Conservation (phyloP, 2,797 vertebrate genomes). For the Octomys mimax region DNA sequence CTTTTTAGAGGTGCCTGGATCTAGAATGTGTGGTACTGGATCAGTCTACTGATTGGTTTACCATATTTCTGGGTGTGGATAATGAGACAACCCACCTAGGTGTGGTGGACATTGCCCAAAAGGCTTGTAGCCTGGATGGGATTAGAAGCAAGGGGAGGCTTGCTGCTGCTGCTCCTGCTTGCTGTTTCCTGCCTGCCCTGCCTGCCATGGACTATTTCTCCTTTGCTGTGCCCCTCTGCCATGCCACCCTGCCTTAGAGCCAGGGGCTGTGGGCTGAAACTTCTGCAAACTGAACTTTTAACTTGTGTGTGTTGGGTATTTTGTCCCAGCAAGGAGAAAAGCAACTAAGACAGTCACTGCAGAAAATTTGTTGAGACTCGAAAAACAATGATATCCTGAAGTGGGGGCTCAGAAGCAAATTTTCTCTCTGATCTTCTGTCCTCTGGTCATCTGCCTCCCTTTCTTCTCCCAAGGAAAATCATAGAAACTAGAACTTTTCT, state of each 20-base stretch:
- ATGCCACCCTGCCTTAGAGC: not conserved
- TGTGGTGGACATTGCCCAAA: not conserved
- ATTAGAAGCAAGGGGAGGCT: not conserved
- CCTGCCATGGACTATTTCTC: not conserved
- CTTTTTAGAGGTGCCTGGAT: not conserved
- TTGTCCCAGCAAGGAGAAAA: not conserved
- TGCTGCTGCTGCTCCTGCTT: not conserved
- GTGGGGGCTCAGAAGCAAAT: not conserved
- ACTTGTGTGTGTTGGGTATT: not conserved
- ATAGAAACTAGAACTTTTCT: not conserved
- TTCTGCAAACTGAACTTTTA: not conserved
- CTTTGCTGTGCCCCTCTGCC: not conserved
- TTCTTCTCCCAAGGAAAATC: not conserved
- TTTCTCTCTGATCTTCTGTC: not conserved
- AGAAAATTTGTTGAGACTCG: not conserved
- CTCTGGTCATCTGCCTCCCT: not conserved
- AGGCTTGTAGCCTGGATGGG: not conserved
- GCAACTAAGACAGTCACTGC: not conserved
- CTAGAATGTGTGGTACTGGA: not conserved
- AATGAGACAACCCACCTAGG: not conserved
- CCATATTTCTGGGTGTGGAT: not conserved
- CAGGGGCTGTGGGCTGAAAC: not conserved
- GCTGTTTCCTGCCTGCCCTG: not conserved
- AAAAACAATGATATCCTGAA: not conserved
- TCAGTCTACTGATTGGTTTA: not conserved